Evolutionary conservation across 1,140 invertebrate genomes (phyloP), one percentile per base, ranked within the genome.

Genomic region (Lordiphosa stackelbergi): DNA sequence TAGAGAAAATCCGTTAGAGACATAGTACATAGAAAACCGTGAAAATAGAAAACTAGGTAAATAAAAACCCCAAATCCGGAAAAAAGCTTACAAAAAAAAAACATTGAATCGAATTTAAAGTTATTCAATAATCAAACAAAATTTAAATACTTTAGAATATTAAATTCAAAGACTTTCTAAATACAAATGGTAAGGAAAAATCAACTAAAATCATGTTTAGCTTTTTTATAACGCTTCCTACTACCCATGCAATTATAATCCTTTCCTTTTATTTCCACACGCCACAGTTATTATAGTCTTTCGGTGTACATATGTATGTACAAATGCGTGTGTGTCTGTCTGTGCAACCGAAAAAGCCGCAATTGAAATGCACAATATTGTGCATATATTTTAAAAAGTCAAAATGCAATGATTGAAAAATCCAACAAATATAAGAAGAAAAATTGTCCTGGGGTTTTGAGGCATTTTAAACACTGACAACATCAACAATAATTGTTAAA

Each of bases 301-400:
- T 58, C 24, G 6, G 24, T 28, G 4, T 28, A 28, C 24, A 57
- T 66, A 22, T 16, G 35, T 49, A 7, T 53, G 34, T 13, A 11
- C 46, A n/a, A 41, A 24, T 35, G 10, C 10, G 11, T 35, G 42
- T 46, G 53, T 69, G 49, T 49, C 31, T 42, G 12, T 36, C 9
- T 41, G 46, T 69, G 34, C 49, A 42, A 37, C 49, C 24, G 7
- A 53, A 66, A 72, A 77, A 77, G 65, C 64, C 73, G 73, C 73
- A 77, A 77, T 77, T 78, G 69, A 69, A 78, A 78, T 78, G 73
- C 73, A 78, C 78, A 78, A 78, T 78, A 73, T 73, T 78, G 58
- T 58, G 45, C 64, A 58, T 62, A 72, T 55, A 19, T 36, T 63
- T 75, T 66, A 55, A 63, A 74, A 66, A 74, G 36, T 70, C 66